Percentiles rank a stretch among this genome's conserved stretches.
Evolutionary conservation across 2,113 vertebrate species (phyloP).

Genomic region (Aythya baeri): DNA sequence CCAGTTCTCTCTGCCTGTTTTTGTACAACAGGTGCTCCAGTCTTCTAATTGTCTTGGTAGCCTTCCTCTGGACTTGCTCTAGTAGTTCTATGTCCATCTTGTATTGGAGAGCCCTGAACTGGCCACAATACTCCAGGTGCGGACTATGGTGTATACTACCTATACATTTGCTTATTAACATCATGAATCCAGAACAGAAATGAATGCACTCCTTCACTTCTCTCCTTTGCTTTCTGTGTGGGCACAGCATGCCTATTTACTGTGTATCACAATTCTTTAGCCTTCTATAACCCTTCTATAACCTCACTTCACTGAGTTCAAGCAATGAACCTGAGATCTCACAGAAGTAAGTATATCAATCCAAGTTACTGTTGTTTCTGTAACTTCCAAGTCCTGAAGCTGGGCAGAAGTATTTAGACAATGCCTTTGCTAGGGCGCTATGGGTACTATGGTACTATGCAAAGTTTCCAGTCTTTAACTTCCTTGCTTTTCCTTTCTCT

Average conservation of each 20-base stretch:
- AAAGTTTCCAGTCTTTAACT: not conserved
- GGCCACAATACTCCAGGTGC: too few relatives aligned
- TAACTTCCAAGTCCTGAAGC: not conserved
- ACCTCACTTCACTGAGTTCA: not conserved
- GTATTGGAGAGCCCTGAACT: too few relatives aligned
- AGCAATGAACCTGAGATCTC: not conserved
- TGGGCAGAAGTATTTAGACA: not conserved
- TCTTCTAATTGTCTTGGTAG: too few relatives aligned
- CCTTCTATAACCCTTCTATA: not conserved
- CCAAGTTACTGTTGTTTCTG: not conserved
- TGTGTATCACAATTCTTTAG: not conserved
- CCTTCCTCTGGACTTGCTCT: too few relatives aligned
- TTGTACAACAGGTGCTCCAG: too few relatives aligned
- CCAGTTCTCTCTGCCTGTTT: too few relatives aligned
- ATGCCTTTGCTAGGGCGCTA: not conserved
- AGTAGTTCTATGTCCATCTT: too few relatives aligned
- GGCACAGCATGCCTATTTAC: not conserved
- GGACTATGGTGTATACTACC: too few relatives aligned
- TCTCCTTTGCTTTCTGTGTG: not conserved
- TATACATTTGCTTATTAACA: not conserved
- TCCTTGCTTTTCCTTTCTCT: not conserved
- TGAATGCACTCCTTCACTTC: not conserved
- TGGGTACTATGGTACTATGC: too few relatives aligned
- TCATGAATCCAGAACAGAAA: not conserved
- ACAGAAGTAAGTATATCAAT: not conserved